Base-by-base conservation (phyloP, 2,888 invertebrate genomes). In the Papilio demoleus region DNA sequence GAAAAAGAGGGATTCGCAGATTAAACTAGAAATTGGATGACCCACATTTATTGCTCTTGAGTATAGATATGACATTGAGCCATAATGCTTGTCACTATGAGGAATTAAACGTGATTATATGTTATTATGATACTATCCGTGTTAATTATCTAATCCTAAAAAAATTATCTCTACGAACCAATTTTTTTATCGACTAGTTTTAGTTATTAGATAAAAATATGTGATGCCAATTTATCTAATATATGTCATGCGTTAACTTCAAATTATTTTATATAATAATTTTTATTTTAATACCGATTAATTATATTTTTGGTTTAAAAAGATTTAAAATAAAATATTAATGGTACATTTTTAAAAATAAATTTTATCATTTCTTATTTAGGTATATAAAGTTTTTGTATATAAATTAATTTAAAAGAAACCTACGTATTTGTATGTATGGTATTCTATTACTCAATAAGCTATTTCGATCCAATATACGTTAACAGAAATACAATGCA, bases 81-180 rank as follows among this genome's bases (percentile, higher is more conserved):
- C n/a, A 14, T 9, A 50, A 50, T 27, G 8, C 5, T 11, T 56
- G 53, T 56, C 17, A 27, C 53, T 56, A 31, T 56, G 53, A 31
- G 53, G 31, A 56, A 31, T 56, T 50, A n/a, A n/a, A n/a, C n/a
- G n/a, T 27, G 19, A 50, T 27, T 17, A 9, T 22, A 11, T 6
- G 8, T 22, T 2, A 31, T 5, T 56, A 9, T 31, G 31, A 27
- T 27, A 50, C 50, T 24, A 14, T 27, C 14, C 50, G 2, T 27
- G 8, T 50, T 31, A 53, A 53, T 31, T 53, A 53, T 53, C 31
- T 53, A 31, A 53, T 53, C 27, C 31, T 53, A 31, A n/a, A 53
- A 53, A 53, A 2, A n/a, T 50, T 53, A 53, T 53, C 53, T 53
- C 31, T 53, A 31, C n/a, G 8, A 31, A 53, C 53, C 53, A 53